Conservation (phyloP, 2,888 invertebrate species). For the Dendrolimus pini region DNA sequence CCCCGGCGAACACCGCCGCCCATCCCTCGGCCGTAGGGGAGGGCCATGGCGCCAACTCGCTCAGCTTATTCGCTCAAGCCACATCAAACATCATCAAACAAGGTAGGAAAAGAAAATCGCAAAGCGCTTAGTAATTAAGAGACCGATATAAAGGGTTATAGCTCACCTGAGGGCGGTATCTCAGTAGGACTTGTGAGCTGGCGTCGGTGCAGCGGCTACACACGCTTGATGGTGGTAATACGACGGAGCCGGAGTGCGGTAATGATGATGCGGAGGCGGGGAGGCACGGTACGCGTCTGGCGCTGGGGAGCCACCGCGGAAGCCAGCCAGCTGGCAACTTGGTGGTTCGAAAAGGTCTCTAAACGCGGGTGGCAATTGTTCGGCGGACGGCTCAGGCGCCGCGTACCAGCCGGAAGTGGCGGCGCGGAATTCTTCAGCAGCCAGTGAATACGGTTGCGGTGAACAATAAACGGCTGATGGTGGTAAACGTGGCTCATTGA, state of each 20-base stretch:
- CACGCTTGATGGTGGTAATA: slow-evolving; percentile 79
- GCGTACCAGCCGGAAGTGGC: slow-evolving; percentile 72
- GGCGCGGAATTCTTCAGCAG: slow-evolving; percentile 76
- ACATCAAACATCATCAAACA: slow-evolving; percentile 15
- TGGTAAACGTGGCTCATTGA: slow-evolving; percentile 73
- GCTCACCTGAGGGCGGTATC: slow-evolving; percentile 56
- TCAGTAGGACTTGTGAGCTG: slow-evolving; percentile 73
- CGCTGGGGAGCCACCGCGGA: slow-evolving; percentile 63
- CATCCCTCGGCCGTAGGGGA: slow-evolving; percentile 34
- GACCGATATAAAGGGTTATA: background rate
- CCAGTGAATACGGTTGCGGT: slow-evolving; percentile 65
- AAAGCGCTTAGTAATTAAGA: slow-evolving; percentile 25
- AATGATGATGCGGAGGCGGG: slow-evolving; percentile 67
- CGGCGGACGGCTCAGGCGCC: slow-evolving; percentile 68
- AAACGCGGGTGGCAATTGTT: slow-evolving; percentile 61
- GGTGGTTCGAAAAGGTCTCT: slow-evolving; percentile 71
- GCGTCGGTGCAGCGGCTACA: slow-evolving; percentile 68
- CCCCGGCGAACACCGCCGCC: slow-evolving; percentile 38
- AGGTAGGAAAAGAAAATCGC: slow-evolving; percentile 28
- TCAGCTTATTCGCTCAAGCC: slow-evolving; percentile 52
- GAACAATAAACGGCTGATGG: slow-evolving; percentile 74
- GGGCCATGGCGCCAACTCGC: slow-evolving; percentile 45
- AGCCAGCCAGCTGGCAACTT: slow-evolving; percentile 68
- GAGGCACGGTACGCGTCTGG: slow-evolving; percentile 60
- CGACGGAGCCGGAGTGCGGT: slow-evolving; percentile 62